A percentile compares a stretch with the other conserved stretches of the same genome.
Conservation (phyloP, 2,888 invertebrate genomes). For the Melolontha melolontha region DNA sequence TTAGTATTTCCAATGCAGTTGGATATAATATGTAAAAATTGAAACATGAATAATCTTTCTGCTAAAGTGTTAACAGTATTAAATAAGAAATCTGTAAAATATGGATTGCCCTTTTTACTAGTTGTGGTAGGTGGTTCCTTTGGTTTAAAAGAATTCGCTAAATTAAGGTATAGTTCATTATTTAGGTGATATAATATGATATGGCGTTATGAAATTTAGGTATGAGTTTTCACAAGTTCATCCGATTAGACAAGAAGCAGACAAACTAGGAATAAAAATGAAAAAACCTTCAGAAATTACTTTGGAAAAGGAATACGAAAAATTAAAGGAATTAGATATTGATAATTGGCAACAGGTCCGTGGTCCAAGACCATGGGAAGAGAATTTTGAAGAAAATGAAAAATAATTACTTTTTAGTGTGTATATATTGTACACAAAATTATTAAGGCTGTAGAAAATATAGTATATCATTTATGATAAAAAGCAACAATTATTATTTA, state of each 20-base stretch:
- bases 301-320: constrained; percentile 80
- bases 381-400: constrained; percentile 54
- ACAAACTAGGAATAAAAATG: constrained; percentile 75
- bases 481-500: too few relatives aligned
- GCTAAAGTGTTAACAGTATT: constrained; percentile 31
- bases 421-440: too few relatives aligned
- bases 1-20: too few relatives aligned
- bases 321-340: constrained; percentile 78
- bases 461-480: too few relatives aligned
- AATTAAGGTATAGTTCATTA: constrained; percentile 70
- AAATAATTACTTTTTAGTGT: constrained; percentile 15
- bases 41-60: constrained; percentile 30
- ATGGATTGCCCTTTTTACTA: constrained; percentile 79
- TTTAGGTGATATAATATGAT: neutral
- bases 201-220: constrained; percentile 53
- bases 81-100: constrained; percentile 54
- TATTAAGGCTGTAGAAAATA: too few relatives aligned
- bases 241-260: constrained; percentile 72
- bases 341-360: constrained; percentile 88
- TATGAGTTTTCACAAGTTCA: constrained; percentile 70
- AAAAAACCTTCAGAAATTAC: constrained; percentile 77
- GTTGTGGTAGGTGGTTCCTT: constrained; percentile 83
- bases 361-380: constrained; percentile 90
- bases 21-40: too few relatives aligned
- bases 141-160: constrained; percentile 79